Evolutionary conservation across 2,113 vertebrate species (phyloP).

Genomic region (Myanophis thanlyinensis): DNA sequence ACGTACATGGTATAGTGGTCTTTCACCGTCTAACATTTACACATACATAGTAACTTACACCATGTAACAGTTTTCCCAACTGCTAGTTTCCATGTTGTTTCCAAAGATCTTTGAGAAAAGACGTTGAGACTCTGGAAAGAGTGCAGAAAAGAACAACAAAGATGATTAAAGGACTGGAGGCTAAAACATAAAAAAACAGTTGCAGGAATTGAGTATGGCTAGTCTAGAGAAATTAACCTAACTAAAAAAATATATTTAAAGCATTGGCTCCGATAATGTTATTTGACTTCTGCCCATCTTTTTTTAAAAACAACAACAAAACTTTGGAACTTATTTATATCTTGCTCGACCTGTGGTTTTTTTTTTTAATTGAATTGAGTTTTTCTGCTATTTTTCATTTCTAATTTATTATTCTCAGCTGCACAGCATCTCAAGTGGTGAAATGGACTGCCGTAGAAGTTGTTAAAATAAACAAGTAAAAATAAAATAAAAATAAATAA

Average conservation of each 20-base stretch:
- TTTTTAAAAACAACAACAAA: background rate
- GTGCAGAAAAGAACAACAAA: too few relatives aligned
- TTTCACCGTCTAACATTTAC: too few relatives aligned
- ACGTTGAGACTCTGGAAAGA: too few relatives aligned
- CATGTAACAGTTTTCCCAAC: too few relatives aligned
- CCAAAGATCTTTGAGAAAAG: background rate
- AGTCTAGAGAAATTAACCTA: background rate
- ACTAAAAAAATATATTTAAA: background rate
- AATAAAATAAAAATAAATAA: background rate
- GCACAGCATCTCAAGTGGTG: background rate
- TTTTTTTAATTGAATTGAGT: background rate
- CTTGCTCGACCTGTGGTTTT: background rate
- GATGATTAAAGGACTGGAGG: too few relatives aligned
- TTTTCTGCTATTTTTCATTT: background rate
- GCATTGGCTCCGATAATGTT: background rate
- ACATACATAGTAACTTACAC: too few relatives aligned
- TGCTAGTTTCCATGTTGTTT: background rate
- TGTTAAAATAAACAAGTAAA: background rate
- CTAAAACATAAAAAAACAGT: too few relatives aligned
- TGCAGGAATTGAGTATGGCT: too few relatives aligned
- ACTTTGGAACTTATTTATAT: background rate
- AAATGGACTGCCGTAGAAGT: background rate
- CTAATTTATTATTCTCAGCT: background rate
- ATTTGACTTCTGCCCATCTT: background rate
- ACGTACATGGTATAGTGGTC: too few relatives aligned